Conservation (phyloP, 1,140 invertebrate genomes). For the Drosophila ananassae region DNA sequence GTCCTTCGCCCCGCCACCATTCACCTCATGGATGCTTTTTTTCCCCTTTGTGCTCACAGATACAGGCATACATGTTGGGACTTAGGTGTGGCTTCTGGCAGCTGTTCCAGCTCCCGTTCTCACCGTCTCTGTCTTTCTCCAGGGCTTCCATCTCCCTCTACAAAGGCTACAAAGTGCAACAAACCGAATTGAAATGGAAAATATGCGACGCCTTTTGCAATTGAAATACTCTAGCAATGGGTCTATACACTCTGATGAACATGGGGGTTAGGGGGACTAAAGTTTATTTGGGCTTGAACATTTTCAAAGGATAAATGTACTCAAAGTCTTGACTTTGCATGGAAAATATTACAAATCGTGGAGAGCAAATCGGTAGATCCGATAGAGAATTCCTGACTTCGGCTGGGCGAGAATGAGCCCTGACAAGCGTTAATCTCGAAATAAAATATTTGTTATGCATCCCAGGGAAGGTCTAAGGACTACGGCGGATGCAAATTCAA, state of each 20-base stretch:
- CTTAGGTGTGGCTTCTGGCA: conserved; percentile 78
- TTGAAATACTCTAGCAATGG: conserved; percentile 12
- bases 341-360: neutral
- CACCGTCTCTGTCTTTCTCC: neutral
- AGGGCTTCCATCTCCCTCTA: neutral
- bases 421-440: conserved; percentile 80
- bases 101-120: conserved; percentile 55
- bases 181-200: conserved; percentile 75
- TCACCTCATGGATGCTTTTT: conserved; percentile 2
- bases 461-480: conserved; percentile 33
- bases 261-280: neutral
- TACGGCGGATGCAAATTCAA: conserved; percentile 41
- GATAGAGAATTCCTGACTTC: too few relatives aligned
- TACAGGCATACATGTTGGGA: conserved; percentile 36
- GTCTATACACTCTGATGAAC: neutral
- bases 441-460: conserved; percentile 74
- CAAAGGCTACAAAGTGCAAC: conserved; percentile 72
- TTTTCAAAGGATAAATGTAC: neutral
- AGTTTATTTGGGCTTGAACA: neutral
- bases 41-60: conserved; percentile 29
- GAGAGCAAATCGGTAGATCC: conserved; percentile 14
- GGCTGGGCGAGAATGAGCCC: conserved; percentile 4
- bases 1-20: conserved; percentile 5
- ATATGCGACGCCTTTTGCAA: conserved; percentile 30
- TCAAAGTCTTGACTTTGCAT: neutral